phyloP scores from a whole-genome alignment of 2,113 vertebrate species.

The Gadus chalcogrammus region DNA sequence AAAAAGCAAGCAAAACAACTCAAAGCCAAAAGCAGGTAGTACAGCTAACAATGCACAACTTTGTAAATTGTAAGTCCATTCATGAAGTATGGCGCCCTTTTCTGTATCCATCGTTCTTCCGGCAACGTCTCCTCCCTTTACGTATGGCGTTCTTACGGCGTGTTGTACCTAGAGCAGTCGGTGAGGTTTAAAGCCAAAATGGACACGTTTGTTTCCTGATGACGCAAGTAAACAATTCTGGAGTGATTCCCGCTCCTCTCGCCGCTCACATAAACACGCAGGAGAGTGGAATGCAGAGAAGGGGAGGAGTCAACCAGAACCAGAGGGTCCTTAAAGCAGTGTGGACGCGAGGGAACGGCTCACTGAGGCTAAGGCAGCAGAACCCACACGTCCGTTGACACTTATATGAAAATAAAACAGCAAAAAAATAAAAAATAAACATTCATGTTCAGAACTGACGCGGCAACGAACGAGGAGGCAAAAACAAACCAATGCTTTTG shows the following conservation, averaged over 20 bases:
- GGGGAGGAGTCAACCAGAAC: no score
- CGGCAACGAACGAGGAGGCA: not conserved
- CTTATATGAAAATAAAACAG: not conserved
- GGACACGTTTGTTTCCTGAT: constrained; percentile 21
- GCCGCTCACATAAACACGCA: constrained; percentile 28
- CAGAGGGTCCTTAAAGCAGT: no score
- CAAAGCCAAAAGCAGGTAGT: not conserved
- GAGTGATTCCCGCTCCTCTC: constrained; percentile 9
- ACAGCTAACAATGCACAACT: no score
- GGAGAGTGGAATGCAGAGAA: constrained; percentile 52
- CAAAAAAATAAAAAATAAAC: constrained; percentile 9
- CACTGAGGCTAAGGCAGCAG: no score
- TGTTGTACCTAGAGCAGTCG: constrained; percentile 17
- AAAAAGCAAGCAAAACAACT: constrained; percentile 1
- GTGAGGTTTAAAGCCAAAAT: constrained; percentile 16
- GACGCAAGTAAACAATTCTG: constrained; percentile 13
- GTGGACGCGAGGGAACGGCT: no score
- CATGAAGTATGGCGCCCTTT: constrained; percentile 17
- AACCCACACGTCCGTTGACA: no score
- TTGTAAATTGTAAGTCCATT: constrained; percentile 9
- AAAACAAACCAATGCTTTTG: not conserved
- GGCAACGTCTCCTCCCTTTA: constrained; percentile 21
- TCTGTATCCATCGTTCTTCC: constrained; percentile 25
- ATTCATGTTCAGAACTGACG: constrained; percentile 17
- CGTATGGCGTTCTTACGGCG: constrained; percentile 24